Conservation (phyloP, 2,113 vertebrate genomes). For the Mystacornis crossleyi region DNA sequence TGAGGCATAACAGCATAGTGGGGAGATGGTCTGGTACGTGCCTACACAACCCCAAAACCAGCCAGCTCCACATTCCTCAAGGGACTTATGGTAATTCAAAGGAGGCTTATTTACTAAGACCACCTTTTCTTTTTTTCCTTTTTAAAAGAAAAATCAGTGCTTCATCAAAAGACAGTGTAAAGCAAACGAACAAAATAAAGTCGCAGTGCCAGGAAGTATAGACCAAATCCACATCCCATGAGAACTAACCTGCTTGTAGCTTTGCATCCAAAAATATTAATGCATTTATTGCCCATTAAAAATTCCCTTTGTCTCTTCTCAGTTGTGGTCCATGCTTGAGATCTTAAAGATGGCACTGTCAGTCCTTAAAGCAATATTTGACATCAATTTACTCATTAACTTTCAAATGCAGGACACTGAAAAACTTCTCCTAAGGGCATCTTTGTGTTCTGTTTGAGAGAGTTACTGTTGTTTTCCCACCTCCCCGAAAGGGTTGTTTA, state of each 20-base stretch:
- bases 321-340: constrained; percentile 20
- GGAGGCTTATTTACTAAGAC: background rate
- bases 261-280: constrained; percentile 30
- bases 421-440: constrained; percentile 53
- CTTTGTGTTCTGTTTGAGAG: constrained; percentile 22
- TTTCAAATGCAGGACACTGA: constrained; percentile 53
- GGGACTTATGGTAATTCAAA: background rate
- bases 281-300: constrained; percentile 46
- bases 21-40: background rate
- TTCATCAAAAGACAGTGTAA: background rate
- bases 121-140: background rate
- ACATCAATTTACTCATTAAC: constrained; percentile 55
- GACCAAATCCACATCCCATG: constrained; percentile 20
- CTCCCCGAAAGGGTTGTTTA: constrained; percentile 46
- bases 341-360: constrained; percentile 41
- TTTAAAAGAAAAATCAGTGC: background rate
- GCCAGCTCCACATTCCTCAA: background rate
- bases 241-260: background rate
- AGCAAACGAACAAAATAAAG: background rate
- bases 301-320: constrained; percentile 45
- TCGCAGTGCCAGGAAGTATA: background rate
- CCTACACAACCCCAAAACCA: background rate
- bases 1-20: background rate
- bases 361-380: constrained; percentile 20
- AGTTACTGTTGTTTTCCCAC: constrained; percentile 54